These are phyloP conservation scores for Tiliqua scincoides DNA, from an alignment of 2,113 vertebrate species.

Conservation along the genomic window DNA sequence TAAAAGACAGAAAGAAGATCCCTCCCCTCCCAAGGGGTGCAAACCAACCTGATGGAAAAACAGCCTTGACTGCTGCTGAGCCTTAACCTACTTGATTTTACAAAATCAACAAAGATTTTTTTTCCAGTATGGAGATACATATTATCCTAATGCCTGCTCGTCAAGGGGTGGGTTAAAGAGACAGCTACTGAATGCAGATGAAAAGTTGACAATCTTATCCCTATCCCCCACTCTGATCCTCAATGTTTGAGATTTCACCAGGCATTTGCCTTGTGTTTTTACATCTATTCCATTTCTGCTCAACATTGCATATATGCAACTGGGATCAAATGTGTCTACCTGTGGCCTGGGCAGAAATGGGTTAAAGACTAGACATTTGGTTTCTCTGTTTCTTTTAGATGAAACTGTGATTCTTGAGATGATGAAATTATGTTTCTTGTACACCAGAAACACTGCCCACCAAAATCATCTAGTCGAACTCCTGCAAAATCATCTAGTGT, in stretches of 20 bases:
- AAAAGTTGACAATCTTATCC: background rate
- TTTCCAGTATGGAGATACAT: background rate
- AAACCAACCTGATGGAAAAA: background rate
- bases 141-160: background rate
- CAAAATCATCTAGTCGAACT: background rate
- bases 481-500: too few relatives aligned
- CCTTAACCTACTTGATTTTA: background rate
- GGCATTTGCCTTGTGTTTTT: too few relatives aligned
- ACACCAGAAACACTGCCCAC: too few relatives aligned
- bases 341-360: too few relatives aligned
- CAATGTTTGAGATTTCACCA: background rate
- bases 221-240: too few relatives aligned
- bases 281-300: too few relatives aligned
- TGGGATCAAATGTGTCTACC: too few relatives aligned
- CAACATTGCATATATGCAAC: too few relatives aligned
- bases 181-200: background rate
- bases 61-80: background rate
- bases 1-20: background rate
- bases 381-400: background rate
- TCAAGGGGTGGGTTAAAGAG: background rate
- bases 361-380: too few relatives aligned
- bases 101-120: background rate
- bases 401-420: background rate
- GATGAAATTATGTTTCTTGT: background rate
- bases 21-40: background rate